These are phyloP conservation scores for Anseranas semipalmata DNA, from an alignment of 2,113 vertebrate species.

Conservation along the genomic window DNA sequence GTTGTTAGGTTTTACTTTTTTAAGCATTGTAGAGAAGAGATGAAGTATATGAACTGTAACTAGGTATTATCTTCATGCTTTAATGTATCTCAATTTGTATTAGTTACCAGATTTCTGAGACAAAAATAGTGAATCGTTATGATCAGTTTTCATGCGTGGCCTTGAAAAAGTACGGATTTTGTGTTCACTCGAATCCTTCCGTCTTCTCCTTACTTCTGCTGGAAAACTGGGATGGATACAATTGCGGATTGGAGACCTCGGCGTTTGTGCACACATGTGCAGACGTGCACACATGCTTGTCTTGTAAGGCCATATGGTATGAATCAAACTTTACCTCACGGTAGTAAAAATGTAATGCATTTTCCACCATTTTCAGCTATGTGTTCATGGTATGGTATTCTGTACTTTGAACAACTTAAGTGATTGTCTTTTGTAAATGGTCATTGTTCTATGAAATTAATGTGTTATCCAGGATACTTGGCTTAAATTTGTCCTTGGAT, in stretches of 20 bases:
- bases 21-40: background rate
- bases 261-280: background rate
- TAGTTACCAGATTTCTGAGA: background rate
- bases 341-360: conserved; percentile 42
- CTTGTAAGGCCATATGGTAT: conserved; percentile 26
- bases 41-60: background rate
- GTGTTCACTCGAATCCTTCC: background rate
- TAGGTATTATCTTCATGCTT: background rate
- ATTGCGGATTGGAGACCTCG: background rate
- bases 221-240: background rate
- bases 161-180: background rate
- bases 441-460: background rate
- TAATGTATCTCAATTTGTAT: background rate
- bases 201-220: background rate
- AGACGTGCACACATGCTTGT: background rate
- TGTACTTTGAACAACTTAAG: background rate
- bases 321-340: conserved; percentile 42
- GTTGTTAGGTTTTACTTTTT: background rate
- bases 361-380: conserved; percentile 39
- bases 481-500: background rate
- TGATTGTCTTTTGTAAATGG: background rate
- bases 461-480: conserved; percentile 1
- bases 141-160: background rate
- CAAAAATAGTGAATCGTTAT: background rate
- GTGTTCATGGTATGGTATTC: background rate